Percentiles rank a stretch among this genome's conserved stretches.
phyloP scores from a whole-genome alignment of 1,140 invertebrate species.

The Bacillus rossius region DNA sequence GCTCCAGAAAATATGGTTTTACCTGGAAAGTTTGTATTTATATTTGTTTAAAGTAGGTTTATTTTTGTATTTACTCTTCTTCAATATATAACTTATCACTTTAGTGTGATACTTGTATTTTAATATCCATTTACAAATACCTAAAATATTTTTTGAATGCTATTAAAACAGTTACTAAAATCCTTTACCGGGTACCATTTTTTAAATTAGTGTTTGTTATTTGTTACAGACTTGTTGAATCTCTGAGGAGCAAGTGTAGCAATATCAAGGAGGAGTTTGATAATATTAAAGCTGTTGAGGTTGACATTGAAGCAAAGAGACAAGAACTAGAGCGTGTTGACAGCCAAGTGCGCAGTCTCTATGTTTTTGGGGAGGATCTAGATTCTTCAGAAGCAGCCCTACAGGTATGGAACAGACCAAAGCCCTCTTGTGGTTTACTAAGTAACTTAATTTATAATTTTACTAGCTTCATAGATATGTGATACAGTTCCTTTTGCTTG shows the following conservation, averaged over 20 bases:
- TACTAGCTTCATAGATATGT: neutral
- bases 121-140: neutral
- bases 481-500: no score
- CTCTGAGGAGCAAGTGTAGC: constrained; percentile 44
- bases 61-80: neutral
- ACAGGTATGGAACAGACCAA: constrained; percentile 20
- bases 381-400: constrained; percentile 24
- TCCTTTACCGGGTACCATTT: neutral
- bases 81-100: neutral
- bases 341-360: constrained; percentile 56
- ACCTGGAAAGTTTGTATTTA: no score
- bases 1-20: no score
- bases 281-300: constrained; percentile 48
- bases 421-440: neutral
- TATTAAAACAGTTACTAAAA: neutral
- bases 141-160: neutral
- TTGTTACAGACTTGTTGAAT: constrained; percentile 43
- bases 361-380: constrained; percentile 56
- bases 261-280: constrained; percentile 17
- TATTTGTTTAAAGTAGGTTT: no score
- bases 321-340: constrained; percentile 55
- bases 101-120: neutral
- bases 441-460: neutral
- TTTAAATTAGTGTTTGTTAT: no score
- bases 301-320: constrained; percentile 56